Evolutionary conservation across 2,113 vertebrate species (phyloP).

Genomic region (Prochilodus magdalenae): DNA sequence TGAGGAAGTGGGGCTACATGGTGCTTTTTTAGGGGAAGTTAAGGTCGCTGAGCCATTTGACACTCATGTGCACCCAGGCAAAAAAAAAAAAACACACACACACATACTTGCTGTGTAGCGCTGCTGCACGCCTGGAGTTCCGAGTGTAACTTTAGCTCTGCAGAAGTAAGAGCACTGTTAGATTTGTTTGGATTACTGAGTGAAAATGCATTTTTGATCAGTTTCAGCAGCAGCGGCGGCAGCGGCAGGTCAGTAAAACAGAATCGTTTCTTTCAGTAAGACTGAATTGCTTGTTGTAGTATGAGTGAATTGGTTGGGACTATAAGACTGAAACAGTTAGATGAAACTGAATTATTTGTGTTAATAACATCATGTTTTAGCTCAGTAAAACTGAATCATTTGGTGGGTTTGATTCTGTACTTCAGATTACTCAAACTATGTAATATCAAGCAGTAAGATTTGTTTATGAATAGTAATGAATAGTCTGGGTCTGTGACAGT

Average conservation of each 20-base stretch:
- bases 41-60: conserved; percentile 55
- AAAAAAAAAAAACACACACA: conserved; percentile 21
- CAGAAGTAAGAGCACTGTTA: too few species aligned
- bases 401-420: not conserved
- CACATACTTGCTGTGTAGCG: not conserved
- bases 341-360: not conserved
- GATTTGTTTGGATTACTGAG: too few species aligned
- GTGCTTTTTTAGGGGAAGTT: conserved; percentile 45
- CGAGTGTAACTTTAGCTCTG: not conserved
- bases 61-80: conserved; percentile 13
- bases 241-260: too few species aligned
- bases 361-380: not conserved
- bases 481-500: too few species aligned
- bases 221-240: too few species aligned
- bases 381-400: not conserved
- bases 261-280: not conserved
- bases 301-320: not conserved
- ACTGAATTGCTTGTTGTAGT: not conserved
- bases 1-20: conserved; percentile 60
- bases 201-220: too few species aligned
- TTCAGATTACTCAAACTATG: too few species aligned
- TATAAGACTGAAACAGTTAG: not conserved
- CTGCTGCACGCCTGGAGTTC: conserved; percentile 6
- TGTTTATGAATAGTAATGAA: too few species aligned
- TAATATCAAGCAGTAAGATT: too few species aligned